A percentile compares a stretch with the other conserved stretches of the same genome.
Evolutionary conservation across 2,113 vertebrate species (phyloP).

Genomic region (Rhombomys opimus): DNA sequence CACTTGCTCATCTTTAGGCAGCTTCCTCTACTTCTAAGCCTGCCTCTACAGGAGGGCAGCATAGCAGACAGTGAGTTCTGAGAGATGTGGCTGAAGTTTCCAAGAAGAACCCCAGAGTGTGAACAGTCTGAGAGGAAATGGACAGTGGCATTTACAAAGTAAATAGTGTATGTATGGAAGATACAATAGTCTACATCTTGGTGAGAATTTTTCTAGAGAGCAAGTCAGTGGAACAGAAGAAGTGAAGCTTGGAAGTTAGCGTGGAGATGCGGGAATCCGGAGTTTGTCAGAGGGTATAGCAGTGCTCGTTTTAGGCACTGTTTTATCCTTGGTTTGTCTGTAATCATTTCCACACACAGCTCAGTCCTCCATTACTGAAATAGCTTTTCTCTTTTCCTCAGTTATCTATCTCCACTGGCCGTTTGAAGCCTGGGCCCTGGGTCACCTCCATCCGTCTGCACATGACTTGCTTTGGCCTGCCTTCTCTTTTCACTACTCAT

Average conservation of each 20-base stretch:
- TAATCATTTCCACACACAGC: not conserved
- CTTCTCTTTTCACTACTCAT: not conserved
- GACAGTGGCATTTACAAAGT: not conserved
- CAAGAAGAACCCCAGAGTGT: not conserved
- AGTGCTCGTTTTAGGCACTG: not conserved
- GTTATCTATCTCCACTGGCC: not conserved
- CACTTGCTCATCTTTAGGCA: not conserved
- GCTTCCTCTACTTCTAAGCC: not conserved
- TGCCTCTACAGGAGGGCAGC: not conserved
- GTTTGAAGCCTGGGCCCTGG: fast-evolving
- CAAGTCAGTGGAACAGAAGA: not conserved
- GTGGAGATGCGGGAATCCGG: not conserved
- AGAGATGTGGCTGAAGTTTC: not conserved
- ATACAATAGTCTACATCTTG: not conserved
- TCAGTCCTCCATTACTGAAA: not conserved
- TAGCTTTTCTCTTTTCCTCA: not conserved
- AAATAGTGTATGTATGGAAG: not conserved
- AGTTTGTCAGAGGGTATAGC: not conserved
- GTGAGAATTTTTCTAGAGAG: not conserved
- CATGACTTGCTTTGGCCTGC: not conserved
- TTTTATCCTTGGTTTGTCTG: not conserved
- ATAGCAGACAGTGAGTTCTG: not conserved
- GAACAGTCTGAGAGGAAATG: not conserved
- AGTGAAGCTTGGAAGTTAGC: not conserved
- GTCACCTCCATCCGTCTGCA: not conserved